Evolutionary conservation across 2,797 vertebrate species (phyloP).

Genomic region (Hypotaenidia okinawae): DNA sequence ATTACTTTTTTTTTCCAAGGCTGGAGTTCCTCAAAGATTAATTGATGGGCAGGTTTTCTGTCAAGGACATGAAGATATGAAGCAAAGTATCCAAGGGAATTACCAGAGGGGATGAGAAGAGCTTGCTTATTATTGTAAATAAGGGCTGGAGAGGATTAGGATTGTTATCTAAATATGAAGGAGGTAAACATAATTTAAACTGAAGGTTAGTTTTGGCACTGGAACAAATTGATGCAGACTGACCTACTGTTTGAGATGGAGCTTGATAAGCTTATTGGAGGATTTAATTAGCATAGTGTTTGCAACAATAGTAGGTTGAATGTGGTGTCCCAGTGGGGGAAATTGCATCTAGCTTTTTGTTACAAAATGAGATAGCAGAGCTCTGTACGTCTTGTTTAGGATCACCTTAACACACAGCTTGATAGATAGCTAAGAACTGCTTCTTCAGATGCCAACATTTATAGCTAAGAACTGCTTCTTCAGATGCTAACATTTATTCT

Average conservation of each 20-base stretch:
- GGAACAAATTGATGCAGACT: neutral
- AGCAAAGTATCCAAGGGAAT: neutral
- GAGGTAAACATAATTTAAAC: constrained; percentile 9
- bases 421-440: neutral
- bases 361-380: neutral
- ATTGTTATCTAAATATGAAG: constrained; percentile 2
- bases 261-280: neutral
- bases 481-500: neutral
- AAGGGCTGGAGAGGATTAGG: neutral
- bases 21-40: neutral
- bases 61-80: neutral
- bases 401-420: neutral
- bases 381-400: neutral
- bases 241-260: neutral
- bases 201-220: neutral
- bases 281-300: neutral
- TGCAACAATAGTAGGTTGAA: neutral
- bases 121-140: neutral
- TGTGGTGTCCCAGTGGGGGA: neutral
- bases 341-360: neutral
- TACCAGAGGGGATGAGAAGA: neutral
- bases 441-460: neutral
- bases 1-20: neutral
- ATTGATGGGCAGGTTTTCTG: neutral
- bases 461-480: no score